Conservation (phyloP, 2,113 vertebrate species). For the Elaphurus davidianus region DNA sequence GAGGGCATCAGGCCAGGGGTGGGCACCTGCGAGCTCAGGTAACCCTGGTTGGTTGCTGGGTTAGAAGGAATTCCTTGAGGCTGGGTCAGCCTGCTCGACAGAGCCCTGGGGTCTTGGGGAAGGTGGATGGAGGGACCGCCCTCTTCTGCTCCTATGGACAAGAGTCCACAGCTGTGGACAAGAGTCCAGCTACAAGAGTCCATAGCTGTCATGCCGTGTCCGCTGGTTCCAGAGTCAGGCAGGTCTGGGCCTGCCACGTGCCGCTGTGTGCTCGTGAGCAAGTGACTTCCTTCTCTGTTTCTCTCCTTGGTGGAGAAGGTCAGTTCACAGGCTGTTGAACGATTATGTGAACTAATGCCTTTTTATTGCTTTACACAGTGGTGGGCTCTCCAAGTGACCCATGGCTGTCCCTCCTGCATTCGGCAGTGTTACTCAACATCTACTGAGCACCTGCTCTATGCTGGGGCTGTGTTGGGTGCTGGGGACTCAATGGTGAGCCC, state of each 20-base stretch:
- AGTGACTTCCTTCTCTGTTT: too few relatives aligned
- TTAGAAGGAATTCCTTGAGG: fast-evolving
- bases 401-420: fast-evolving
- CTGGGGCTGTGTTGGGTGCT: background rate
- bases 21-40: too few relatives aligned
- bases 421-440: fast-evolving
- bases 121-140: background rate
- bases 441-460: background rate
- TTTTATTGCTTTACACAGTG: background rate
- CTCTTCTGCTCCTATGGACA: fast-evolving
- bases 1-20: background rate
- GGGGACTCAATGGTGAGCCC: background rate
- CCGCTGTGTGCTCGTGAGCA: background rate
- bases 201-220: background rate
- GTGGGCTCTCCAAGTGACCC: background rate
- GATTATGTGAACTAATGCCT: fast-evolving
- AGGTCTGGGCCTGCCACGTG: fast-evolving
- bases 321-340: fast-evolving
- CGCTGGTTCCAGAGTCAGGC: too few relatives aligned
- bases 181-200: background rate
- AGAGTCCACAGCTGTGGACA: background rate
- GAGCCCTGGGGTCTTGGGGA: background rate
- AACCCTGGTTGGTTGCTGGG: fast-evolving
- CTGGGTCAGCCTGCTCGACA: background rate
- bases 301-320: background rate